Percentiles rank a stretch among this genome's conserved stretches.
phyloP scores from a whole-genome alignment of 1,140 invertebrate genomes.

The Caenorhabditis latens region DNA sequence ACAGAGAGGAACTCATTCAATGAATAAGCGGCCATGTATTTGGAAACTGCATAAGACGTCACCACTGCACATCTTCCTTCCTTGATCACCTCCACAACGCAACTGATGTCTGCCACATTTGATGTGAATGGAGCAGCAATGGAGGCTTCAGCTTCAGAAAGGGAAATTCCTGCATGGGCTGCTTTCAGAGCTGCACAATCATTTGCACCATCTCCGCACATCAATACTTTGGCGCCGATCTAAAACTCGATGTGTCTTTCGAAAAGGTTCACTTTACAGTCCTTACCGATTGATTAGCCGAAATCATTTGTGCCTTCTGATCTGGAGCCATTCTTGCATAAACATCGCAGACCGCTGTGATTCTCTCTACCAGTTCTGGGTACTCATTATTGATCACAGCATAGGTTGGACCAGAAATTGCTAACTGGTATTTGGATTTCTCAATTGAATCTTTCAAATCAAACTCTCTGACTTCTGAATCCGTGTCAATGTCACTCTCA shows the following conservation, averaged over 20 bases:
- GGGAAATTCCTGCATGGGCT: conserved; percentile 93
- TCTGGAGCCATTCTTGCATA: conserved; percentile 97
- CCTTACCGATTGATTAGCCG: conserved; percentile 85
- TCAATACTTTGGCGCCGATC: conserved; percentile 85
- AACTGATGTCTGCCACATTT: conserved; percentile 87
- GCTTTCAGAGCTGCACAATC: conserved; percentile 87
- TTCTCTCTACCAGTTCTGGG: conserved; percentile 74
- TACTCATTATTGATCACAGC: conserved; percentile 74
- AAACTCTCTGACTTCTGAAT: conserved; percentile 6
- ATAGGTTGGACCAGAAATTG: conserved; percentile 70
- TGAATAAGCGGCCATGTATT: conserved; percentile 96
- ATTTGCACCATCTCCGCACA: conserved; percentile 95
- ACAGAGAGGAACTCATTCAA: conserved; percentile 93
- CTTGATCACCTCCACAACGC: conserved; percentile 86
- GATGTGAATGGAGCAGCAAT: conserved; percentile 98
- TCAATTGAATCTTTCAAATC: conserved; percentile 65
- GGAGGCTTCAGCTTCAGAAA: conserved; percentile 93
- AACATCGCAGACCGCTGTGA: conserved; percentile 81
- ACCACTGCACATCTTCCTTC: conserved; percentile 93
- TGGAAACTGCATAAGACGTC: conserved; percentile 95
- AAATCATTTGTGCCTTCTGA: conserved; percentile 94
- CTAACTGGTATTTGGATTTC: conserved; percentile 53
- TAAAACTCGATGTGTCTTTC: neutral
- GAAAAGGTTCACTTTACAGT: neutral
- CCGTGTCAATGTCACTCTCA: conserved; percentile 42